Base-by-base conservation (phyloP, 1,140 invertebrate genomes). In the Aporrectodea caliginosa region DNA sequence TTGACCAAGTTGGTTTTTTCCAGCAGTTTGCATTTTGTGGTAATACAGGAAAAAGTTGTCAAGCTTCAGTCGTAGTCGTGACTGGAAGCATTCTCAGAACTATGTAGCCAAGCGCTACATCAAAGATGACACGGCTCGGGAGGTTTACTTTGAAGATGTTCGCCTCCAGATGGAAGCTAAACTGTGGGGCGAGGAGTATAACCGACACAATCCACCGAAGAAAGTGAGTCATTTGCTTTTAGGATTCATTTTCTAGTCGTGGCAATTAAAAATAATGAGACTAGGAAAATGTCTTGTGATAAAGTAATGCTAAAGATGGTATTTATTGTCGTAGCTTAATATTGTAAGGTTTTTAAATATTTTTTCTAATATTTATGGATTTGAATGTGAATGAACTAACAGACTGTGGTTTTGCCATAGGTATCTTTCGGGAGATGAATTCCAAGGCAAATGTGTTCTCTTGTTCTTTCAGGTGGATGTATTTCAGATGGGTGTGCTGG, bases 111-210 rank as follows among this genome's bases (percentile, higher is more conserved):
- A 92, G 82, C 81, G 85, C 2, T 92, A 91, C 85, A 90, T 91
- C 84, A 84, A 86, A 30, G 86, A 89, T 75, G 82, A 85, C 31
- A 90, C 91, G 0, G 87, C 89, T 74, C 81, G 88, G 30, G 84
- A 88, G 22, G 88, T 90, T 2, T 91, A 92, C 81, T 91, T 91
- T 85, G 89, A 91, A 81, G 91, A 91, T 85, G 90, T 91, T 29
- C 88, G 87, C 76, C 84, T 91, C 29, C 91, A 92, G 85, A 91
- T 91, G 91, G 90, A 91, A 85, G 90, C 91, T 16, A 92, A 92
- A 82, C 82, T 92, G 29, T 92, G 91, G 91, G 90, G 90, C 14
- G 90, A 91, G 84, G 91, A 91, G 80, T 92, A 89, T 83, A 91
- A 91, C 82, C 81, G 91, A 75, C 90, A 91, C 81, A 91, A 91